Percentiles rank a stretch among this genome's conserved stretches.
Conservation (phyloP, 1,140 invertebrate species). For the Tetramorium alpestre region DNA sequence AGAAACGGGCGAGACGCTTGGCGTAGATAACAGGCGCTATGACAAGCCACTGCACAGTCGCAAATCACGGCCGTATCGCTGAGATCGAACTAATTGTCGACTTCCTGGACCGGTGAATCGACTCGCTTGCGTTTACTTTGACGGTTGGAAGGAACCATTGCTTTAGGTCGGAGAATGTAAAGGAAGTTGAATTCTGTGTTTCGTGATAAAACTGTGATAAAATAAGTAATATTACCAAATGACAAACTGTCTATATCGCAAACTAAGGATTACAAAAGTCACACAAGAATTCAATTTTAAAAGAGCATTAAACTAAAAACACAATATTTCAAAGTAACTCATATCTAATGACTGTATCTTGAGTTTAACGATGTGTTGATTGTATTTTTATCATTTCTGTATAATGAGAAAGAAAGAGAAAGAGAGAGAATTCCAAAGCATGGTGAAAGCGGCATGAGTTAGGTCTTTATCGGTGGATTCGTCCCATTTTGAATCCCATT, state of each 20-base stretch:
- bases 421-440: background rate
- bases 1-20: conserved; percentile 15
- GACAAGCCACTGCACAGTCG: background rate
- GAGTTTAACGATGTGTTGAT: background rate
- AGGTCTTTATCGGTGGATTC: conserved; percentile 58
- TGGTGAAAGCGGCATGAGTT: conserved; percentile 63
- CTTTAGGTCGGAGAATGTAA: background rate
- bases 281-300: conserved; percentile 11
- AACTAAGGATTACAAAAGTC: background rate
- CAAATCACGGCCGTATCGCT: conserved; percentile 37
- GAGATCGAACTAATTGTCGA: conserved; percentile 1
- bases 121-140: background rate
- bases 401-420: background rate
- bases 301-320: background rate
- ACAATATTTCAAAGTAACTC: conserved; percentile 19
- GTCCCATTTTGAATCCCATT: conserved; percentile 58
- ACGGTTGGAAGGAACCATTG: background rate
- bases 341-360: background rate
- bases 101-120: background rate
- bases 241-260: background rate
- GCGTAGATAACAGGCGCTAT: background rate
- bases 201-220: background rate
- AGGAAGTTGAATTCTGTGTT: conserved; percentile 1
- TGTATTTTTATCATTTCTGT: conserved; percentile 33
- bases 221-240: background rate